phyloP scores from a whole-genome alignment of 1,140 invertebrate species.

The Pseudomyrmex sp. region DNA sequence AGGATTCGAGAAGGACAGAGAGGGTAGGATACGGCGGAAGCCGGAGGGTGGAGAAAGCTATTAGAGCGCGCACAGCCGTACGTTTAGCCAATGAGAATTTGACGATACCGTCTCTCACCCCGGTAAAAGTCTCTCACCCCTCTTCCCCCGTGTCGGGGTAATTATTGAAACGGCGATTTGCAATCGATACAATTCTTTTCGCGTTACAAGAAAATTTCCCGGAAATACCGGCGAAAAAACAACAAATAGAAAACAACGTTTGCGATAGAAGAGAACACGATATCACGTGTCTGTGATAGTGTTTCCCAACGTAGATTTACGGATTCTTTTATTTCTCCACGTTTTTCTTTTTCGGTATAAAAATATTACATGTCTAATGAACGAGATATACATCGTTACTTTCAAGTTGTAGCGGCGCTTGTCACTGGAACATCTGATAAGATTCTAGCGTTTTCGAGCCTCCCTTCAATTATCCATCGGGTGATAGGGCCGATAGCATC shows the following conservation, averaged over 20 bases:
- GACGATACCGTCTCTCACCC: conserved; percentile 24
- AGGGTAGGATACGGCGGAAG: neutral
- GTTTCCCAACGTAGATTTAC: too few relatives aligned
- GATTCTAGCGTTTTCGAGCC: neutral
- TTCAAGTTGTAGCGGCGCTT: neutral
- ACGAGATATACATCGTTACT: neutral
- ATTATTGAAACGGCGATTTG: conserved; percentile 59
- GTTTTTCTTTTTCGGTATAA: too few relatives aligned
- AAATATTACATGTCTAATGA: neutral
- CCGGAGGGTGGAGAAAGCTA: conserved; percentile 21
- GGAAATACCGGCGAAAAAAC: too few relatives aligned
- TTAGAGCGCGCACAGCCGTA: conserved; percentile 42
- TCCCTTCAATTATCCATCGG: conserved; percentile 21
- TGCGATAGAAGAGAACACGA: neutral
- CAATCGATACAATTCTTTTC: conserved; percentile 53
- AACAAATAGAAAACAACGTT: too few relatives aligned
- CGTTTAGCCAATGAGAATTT: conserved; percentile 52
- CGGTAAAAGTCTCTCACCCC: neutral
- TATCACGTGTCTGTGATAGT: too few relatives aligned
- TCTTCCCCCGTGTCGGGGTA: conserved; percentile 21
- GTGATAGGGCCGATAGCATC: conserved; percentile 1
- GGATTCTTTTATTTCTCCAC: too few relatives aligned
- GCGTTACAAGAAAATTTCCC: too few relatives aligned
- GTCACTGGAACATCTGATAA: neutral
- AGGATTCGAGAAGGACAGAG: too few relatives aligned